phyloP scores from a whole-genome alignment of 2,888 invertebrate genomes.

The Marronus borbonicus region DNA sequence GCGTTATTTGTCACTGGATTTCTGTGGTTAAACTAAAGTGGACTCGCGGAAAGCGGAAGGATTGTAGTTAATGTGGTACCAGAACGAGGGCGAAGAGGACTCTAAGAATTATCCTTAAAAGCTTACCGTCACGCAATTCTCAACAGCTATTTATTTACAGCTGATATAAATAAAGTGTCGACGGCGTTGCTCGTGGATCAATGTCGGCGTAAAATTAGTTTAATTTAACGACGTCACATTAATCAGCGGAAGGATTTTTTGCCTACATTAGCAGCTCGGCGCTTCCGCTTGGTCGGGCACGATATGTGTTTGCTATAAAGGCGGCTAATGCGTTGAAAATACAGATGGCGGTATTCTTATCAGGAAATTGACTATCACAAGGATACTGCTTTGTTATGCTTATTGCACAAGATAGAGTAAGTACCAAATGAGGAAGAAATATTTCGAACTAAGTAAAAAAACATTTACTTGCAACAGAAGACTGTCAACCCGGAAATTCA shows the following conservation, averaged over 20 bases:
- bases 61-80: constrained; percentile 27
- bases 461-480: no score
- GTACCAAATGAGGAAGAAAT: no score
- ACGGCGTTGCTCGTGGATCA: constrained; percentile 34
- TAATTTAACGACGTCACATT: constrained; percentile 38
- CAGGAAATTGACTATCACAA: background rate
- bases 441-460: no score
- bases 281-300: background rate
- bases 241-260: constrained; percentile 40
- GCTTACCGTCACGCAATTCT: constrained; percentile 34
- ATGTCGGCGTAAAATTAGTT: constrained; percentile 38
- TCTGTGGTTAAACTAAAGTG: constrained; percentile 6
- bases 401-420: no score
- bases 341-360: background rate
- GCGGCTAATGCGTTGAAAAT: background rate
- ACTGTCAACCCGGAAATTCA: no score
- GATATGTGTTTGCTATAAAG: background rate
- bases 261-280: constrained; percentile 8
- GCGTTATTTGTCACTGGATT: constrained; percentile 2
- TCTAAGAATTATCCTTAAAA: constrained; percentile 37
- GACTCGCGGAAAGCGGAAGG: constrained; percentile 17
- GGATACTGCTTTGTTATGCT: background rate
- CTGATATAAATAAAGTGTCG: constrained; percentile 44
- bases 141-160: constrained; percentile 42
- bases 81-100: constrained; percentile 15